Base-by-base conservation (phyloP, 2,888 invertebrate species). In the Neelides folsomi region DNA sequence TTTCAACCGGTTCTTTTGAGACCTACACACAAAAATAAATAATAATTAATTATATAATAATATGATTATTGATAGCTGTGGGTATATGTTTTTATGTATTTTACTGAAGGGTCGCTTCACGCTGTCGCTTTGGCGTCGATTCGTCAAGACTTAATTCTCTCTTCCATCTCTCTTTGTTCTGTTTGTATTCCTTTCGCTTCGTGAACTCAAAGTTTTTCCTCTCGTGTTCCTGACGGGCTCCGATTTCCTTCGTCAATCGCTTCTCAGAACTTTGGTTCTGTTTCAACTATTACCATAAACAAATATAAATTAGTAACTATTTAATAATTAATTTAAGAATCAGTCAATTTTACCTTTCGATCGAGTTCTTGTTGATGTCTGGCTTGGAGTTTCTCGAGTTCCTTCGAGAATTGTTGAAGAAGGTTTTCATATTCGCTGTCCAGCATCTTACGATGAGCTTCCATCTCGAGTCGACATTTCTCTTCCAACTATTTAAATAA, bases 371-470 rank as follows among this genome's bases (percentile, higher is more conserved):
- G 69, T 45, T 73, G 72, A 60, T 79, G 77, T 59, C 72, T 72
- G n/a, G 80, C 77, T 73, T 86, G 85, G 59, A 93, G 75, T 68
- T 86, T 83, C 68, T 92, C 90, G 64, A 95, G 76, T 68, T 98
- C 97, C 66, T 92, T 80, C 65, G 85, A 84, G 69, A 94, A 90
- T 68, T 86, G 88, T 70, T 87, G 85, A 68, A 94, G 76, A 63
- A 95, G 76, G 66, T 82, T 82, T 71, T 97, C 95, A 71, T 95
- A 94, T 73, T 98, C 98, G 69, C 92, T 87, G 72, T 98, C 97
- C 62, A 97, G 77, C 68, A 86, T 83, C 68, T 83, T 81, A 73
- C 95, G 93, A 73, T 97, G 92, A 67, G 86, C 86, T 69, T 97
- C 95, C 81, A 97, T 89, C 74, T 98, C 97, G 67, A 87, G 81